These are phyloP conservation scores for Xerus rutilus DNA, from an alignment of 2,797 vertebrate species.

Conservation along the genomic window DNA sequence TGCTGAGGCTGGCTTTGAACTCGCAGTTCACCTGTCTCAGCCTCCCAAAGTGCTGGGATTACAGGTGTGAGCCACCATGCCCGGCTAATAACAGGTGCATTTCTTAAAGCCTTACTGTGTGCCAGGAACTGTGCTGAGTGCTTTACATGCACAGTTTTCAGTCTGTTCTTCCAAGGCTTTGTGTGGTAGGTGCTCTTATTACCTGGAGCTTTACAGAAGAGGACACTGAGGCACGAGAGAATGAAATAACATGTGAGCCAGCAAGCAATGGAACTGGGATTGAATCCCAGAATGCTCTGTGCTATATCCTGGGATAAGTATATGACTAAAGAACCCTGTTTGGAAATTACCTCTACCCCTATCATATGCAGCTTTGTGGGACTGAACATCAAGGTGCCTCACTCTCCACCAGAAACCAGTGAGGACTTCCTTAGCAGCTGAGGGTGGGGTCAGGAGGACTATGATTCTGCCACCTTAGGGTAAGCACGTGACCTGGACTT, in stretches of 20 bases:
- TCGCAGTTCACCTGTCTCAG: too few species aligned
- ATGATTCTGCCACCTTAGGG: not conserved
- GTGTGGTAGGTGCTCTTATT: not conserved
- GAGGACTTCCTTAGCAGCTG: not conserved
- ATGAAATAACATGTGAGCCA: not conserved
- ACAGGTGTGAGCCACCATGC: too few species aligned
- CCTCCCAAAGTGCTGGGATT: too few species aligned
- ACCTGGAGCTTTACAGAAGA: not conserved
- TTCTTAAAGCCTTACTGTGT: not conserved
- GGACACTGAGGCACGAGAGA: not conserved
- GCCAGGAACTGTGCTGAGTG: not conserved
- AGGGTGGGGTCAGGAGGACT: too few species aligned
- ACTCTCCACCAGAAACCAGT: not conserved
- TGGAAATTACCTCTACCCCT: not conserved
- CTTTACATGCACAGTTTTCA: not conserved
- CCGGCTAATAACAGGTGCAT: not conserved
- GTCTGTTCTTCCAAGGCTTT: conserved; percentile 25
- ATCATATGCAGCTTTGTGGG: not conserved
- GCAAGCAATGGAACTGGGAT: not conserved
- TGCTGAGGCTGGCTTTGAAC: too few species aligned
- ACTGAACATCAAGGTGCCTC: not conserved
- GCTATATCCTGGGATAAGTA: not conserved
- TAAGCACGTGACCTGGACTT: not conserved
- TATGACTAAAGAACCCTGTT: not conserved
- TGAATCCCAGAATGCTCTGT: not conserved